Percentiles rank a stretch among this genome's conserved stretches.
These are phyloP conservation scores for Formica selysi DNA, from an alignment of 1,140 invertebrate species.

Conservation along the genomic window DNA sequence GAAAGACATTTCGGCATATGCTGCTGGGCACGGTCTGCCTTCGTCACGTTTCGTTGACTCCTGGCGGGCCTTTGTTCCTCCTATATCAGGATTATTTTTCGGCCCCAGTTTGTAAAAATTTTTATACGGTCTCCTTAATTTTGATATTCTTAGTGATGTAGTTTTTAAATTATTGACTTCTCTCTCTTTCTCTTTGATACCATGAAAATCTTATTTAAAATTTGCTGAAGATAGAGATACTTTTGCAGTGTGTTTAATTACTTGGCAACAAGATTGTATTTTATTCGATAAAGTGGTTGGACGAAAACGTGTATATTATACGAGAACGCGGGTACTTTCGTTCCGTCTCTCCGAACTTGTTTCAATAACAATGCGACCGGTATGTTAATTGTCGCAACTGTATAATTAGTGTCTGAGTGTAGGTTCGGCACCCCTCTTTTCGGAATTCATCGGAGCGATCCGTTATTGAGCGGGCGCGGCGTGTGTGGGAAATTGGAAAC, in stretches of 20 bases:
- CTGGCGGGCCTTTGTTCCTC: conserved; percentile 67
- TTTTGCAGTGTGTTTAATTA: not conserved
- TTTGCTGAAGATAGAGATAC: not conserved
- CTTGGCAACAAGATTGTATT: not conserved
- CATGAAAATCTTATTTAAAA: not conserved
- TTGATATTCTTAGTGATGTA: not conserved
- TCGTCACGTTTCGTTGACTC: conserved; percentile 62
- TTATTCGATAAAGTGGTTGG: conserved; percentile 27
- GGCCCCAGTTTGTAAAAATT: not conserved
- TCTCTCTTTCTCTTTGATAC: not conserved
- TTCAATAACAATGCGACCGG: conserved; percentile 46
- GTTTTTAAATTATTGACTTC: no score
- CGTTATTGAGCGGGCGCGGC: conserved; percentile 71
- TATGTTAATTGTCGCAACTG: conserved; percentile 52
- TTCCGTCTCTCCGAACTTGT: conserved; percentile 37
- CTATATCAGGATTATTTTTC: conserved; percentile 47
- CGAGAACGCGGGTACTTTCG: conserved; percentile 4
- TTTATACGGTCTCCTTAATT: not conserved
- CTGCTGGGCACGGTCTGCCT: conserved; percentile 28
- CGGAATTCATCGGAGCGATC: conserved; percentile 38
- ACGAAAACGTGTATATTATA: not conserved
- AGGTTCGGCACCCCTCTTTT: conserved; percentile 39
- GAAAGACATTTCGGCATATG: conserved; percentile 71
- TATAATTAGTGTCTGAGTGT: conserved; percentile 35
- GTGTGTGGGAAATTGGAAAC: conserved; percentile 80